Percentiles rank a stretch among this genome's conserved stretches.
These are phyloP conservation scores for Jacana jacana DNA, from an alignment of 2,113 vertebrate genomes.

Conservation along the genomic window DNA sequence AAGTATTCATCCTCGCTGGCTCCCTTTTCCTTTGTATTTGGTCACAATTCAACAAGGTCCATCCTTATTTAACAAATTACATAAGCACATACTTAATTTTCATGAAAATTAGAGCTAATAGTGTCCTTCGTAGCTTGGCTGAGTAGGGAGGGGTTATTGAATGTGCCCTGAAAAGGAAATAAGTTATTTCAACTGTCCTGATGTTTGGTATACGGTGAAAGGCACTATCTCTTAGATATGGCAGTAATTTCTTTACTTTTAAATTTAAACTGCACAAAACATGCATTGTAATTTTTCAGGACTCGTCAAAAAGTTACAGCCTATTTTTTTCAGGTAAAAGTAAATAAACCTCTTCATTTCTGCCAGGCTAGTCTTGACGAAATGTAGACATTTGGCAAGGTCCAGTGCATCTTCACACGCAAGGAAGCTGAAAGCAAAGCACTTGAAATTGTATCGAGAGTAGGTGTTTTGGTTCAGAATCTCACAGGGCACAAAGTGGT, in stretches of 20 bases:
- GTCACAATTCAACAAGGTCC: background rate
- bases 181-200: background rate
- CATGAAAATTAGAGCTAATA: background rate
- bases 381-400: background rate
- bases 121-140: background rate
- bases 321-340: background rate
- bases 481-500: background rate
- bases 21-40: slow-evolving; percentile 33
- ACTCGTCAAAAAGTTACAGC: slow-evolving; percentile 9
- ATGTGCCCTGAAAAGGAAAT: background rate
- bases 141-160: slow-evolving; percentile 6
- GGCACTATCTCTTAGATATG: background rate
- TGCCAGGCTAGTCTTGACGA: background rate
- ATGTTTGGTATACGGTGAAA: background rate
- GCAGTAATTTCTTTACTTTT: slow-evolving; percentile 6
- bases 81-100: background rate
- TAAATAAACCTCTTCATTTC: background rate
- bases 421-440: background rate
- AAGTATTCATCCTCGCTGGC: slow-evolving; percentile 15
- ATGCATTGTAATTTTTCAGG: background rate
- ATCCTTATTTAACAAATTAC: background rate
- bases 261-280: background rate
- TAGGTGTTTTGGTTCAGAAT: background rate
- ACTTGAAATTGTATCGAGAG: background rate
- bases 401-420: background rate